Evolutionary conservation across 2,113 vertebrate species (phyloP), one percentile per base, ranked within the genome.

Genomic region (Peromyscus maniculatus): DNA sequence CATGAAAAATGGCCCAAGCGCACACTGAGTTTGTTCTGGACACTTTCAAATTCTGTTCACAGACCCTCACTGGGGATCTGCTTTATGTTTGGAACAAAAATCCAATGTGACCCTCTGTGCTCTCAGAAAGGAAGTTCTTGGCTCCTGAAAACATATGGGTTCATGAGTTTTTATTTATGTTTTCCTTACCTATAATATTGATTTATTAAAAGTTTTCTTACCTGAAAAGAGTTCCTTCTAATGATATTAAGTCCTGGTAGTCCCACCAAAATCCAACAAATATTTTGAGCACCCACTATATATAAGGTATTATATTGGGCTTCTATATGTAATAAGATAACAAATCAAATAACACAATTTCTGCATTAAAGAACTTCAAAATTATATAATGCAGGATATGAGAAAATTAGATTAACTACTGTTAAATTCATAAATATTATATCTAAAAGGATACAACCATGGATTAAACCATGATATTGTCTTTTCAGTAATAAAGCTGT

Each of bases 41-140:
- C 71, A 62, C 64, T 92, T 90, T 93, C 69, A 22, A 71, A 86
- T 52, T 82, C 26, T 90, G 2, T 39, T 15, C 24, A 24, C 5
- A 90, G 15, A 89, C 19, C 12, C 59, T 86, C 49, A 43, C 36
- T 89, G n/a, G n/a, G 92, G 31, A 95, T 66, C 49, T 91, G 71
- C n/a, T 57, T 89, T 13, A 91, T n/a, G 22, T 71, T 92, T 36
- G 75, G 15, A 91, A 46, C 15, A 91, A 89, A 79, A 94, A 84
- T n/a, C 0, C 1, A 83, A 74, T 87, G 52, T 79, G 22, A 88
- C 55, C 43, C 15, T 96, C 79, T 93, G 36, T 89, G 49, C 39
- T 91, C 55, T 71, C 84, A 26, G 75, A 96, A 91, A 55, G 75
- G 5, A 92, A 91, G 59, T 91, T n/a, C 43, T 89, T 66, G 28